A percentile compares a stretch with the other conserved stretches of the same genome.
These are phyloP conservation scores for Bettongia penicillata DNA, from an alignment of 2,113 vertebrate genomes.

Conservation along the genomic window DNA sequence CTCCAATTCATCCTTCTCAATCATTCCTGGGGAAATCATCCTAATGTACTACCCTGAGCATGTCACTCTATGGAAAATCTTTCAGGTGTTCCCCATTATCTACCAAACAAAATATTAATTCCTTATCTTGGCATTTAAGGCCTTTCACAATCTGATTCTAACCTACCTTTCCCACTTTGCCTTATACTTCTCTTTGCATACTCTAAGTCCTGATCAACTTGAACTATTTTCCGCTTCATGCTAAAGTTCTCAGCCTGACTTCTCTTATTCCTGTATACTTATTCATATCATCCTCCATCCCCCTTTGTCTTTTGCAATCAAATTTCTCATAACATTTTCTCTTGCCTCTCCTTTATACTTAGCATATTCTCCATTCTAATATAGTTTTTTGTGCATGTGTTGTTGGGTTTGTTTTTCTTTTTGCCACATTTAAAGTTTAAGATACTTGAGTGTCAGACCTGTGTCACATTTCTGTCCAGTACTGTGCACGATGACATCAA, in stretches of 20 bases:
- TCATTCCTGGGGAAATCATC: background rate
- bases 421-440: background rate
- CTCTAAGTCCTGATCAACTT: background rate
- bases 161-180: background rate
- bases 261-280: background rate
- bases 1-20: background rate
- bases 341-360: background rate
- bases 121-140: background rate
- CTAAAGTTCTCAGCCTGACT: background rate
- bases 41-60: background rate
- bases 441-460: background rate
- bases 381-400: background rate
- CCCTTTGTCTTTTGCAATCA: background rate
- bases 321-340: background rate
- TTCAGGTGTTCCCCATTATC: background rate
- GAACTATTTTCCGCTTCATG: background rate
- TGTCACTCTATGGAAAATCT: background rate
- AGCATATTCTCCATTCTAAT: background rate
- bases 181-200: background rate
- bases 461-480: background rate
- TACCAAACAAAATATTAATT: background rate
- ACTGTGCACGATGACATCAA: background rate
- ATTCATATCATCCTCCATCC: background rate
- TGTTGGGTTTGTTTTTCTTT: background rate
- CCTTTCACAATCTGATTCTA: background rate